Percentiles rank a stretch among this genome's conserved stretches.
Conservation (phyloP, 2,888 invertebrate species). For the Callinectes sapidus region DNA sequence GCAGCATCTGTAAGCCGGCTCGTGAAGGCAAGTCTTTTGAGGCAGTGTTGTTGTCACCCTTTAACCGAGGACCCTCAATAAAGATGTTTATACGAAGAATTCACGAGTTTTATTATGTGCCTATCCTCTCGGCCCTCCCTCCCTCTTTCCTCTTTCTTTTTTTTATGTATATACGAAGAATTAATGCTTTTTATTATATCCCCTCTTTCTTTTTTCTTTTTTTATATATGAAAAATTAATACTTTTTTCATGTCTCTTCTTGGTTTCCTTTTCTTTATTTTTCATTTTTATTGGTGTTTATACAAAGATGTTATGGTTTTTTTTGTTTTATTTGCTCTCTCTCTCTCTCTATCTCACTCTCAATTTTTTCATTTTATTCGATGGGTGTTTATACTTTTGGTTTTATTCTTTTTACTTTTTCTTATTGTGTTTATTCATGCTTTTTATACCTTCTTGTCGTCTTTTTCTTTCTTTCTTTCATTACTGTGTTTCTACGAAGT, state of each 20-base stretch:
- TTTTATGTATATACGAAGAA: background rate
- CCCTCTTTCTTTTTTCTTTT: background rate
- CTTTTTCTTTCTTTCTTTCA: no score
- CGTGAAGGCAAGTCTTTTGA: conserved; percentile 13
- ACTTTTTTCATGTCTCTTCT: background rate
- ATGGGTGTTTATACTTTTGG: background rate
- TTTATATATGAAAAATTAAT: no score
- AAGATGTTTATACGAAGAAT: conserved; percentile 61
- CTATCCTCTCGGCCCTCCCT: no score
- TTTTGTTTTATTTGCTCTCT: no score
- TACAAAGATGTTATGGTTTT: background rate
- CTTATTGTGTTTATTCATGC: background rate
- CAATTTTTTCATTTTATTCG: no score
- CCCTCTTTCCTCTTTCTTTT: background rate
- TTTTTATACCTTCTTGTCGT: no score
- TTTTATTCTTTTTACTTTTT: no score
- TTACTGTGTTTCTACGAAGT: background rate
- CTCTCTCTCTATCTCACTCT: no score
- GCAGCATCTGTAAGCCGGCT: background rate
- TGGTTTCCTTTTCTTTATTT: no score
- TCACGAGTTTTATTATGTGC: background rate
- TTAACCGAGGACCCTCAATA: conserved; percentile 62
- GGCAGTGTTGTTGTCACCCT: conserved; percentile 48
- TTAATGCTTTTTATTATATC: background rate
- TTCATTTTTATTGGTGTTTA: background rate